Percentiles rank a stretch among this genome's conserved stretches.
phyloP scores from a whole-genome alignment of 2,113 vertebrate species.

The Osmerus mordax region DNA sequence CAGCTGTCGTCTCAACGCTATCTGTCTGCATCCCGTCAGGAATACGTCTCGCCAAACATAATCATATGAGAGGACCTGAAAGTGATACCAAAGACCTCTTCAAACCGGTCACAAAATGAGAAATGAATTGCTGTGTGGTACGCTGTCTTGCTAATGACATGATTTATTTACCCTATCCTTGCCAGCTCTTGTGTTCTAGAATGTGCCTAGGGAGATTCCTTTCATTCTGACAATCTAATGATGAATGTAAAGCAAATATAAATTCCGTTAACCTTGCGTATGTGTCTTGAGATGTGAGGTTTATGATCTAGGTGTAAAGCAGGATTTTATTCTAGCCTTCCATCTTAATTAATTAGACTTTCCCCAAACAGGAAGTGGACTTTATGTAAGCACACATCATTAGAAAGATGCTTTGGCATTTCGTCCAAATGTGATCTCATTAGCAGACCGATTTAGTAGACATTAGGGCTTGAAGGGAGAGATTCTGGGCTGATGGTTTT shows the following conservation, averaged over 20 bases:
- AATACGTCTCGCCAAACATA: too few species aligned
- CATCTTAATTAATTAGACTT: constrained; percentile 15
- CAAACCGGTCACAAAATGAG: not conserved
- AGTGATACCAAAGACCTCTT: too few species aligned
- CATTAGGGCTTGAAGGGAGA: too few species aligned
- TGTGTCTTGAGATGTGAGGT: constrained; percentile 22
- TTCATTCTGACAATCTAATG: not conserved
- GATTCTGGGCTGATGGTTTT: too few species aligned
- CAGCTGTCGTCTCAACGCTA: too few species aligned
- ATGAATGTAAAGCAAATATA: constrained; percentile 7
- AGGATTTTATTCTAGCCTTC: constrained; percentile 24
- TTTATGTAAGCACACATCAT: too few species aligned
- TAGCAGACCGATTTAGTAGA: too few species aligned
- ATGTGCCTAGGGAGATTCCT: not conserved
- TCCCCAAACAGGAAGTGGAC: constrained; percentile 10
- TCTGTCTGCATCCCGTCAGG: too few species aligned
- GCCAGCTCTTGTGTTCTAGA: not conserved
- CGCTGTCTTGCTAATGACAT: not conserved
- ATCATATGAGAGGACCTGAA: too few species aligned
- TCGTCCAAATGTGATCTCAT: too few species aligned
- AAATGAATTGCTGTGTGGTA: not conserved
- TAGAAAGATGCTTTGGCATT: too few species aligned
- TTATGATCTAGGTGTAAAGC: constrained; percentile 31
- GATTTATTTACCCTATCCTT: not conserved
- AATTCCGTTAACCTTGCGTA: constrained; percentile 13